These are phyloP conservation scores for Dicentrarchus labrax DNA, from an alignment of 2,113 vertebrate species.

Conservation along the genomic window DNA sequence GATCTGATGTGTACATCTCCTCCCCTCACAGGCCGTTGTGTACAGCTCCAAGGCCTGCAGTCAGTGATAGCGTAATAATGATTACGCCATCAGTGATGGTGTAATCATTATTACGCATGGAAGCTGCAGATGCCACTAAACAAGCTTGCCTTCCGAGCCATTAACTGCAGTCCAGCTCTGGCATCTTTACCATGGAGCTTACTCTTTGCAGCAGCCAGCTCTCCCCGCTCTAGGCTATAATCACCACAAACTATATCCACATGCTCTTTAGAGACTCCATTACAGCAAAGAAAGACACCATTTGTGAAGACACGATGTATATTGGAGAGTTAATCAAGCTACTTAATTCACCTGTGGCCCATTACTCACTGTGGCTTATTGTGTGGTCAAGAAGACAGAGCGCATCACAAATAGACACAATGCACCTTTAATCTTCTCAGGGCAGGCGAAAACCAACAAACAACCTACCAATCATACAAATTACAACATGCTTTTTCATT, in stretches of 20 bases:
- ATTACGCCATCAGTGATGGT: slow-evolving; percentile 24
- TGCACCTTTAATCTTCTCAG: slow-evolving; percentile 56
- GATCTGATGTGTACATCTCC: neutral
- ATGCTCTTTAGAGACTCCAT: slow-evolving; percentile 67
- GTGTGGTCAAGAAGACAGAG: slow-evolving; percentile 68
- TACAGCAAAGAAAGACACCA: slow-evolving; percentile 60
- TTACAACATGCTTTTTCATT: slow-evolving; percentile 70
- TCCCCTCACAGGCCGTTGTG: slow-evolving; percentile 12
- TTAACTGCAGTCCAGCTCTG: slow-evolving; percentile 55
- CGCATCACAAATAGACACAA: slow-evolving; percentile 36
- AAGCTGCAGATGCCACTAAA: slow-evolving; percentile 48
- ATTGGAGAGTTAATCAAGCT: slow-evolving; percentile 74
- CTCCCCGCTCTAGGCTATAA: slow-evolving; percentile 27
- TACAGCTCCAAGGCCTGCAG: slow-evolving; percentile 20
- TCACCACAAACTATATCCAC: slow-evolving; percentile 54
- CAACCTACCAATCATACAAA: slow-evolving; percentile 67
- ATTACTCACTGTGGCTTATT: slow-evolving; percentile 65
- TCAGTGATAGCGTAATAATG: no score
- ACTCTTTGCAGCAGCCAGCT: slow-evolving; percentile 18
- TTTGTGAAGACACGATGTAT: slow-evolving; percentile 67
- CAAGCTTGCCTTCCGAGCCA: slow-evolving; percentile 60
- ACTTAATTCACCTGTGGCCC: slow-evolving; percentile 63
- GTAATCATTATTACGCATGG: slow-evolving; percentile 58
- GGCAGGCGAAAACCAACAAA: slow-evolving; percentile 45
- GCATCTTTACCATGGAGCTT: slow-evolving; percentile 41